phyloP scores from a whole-genome alignment of 2,888 invertebrate species.

The Microctonus brassicae region DNA sequence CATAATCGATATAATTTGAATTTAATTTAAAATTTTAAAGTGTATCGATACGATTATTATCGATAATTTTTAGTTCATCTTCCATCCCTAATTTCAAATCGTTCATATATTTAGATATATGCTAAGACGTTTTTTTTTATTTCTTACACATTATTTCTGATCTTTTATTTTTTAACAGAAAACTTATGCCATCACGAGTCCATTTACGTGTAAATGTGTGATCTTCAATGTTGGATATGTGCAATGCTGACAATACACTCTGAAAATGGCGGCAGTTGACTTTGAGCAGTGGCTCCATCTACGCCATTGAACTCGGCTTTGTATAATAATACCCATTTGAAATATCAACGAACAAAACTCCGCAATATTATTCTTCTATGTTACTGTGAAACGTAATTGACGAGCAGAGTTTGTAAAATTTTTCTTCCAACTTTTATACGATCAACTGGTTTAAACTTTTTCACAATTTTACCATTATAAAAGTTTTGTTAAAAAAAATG shows the following conservation, averaged over 20 bases:
- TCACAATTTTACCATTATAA: not conserved
- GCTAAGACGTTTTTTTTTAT: slow-evolving; percentile 10
- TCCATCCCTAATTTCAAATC: too few species aligned
- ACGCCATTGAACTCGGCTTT: slow-evolving; percentile 28
- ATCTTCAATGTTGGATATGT: slow-evolving; percentile 30
- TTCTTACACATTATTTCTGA: not conserved
- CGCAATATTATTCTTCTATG: not conserved
- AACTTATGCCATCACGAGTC: slow-evolving; percentile 39
- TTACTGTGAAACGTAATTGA: slow-evolving; percentile 29
- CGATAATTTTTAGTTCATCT: too few species aligned
- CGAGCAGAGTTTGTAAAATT: not conserved
- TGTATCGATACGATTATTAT: too few species aligned
- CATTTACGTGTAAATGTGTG: too few species aligned
- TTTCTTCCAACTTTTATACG: not conserved
- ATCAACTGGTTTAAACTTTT: not conserved
- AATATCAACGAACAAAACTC: slow-evolving; percentile 40
- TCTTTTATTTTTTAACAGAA: slow-evolving; percentile 26
- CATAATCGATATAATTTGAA: too few species aligned
- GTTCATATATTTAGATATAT: not conserved
- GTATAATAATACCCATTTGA: slow-evolving; percentile 36
- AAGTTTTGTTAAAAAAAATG: not conserved
- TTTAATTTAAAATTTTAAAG: too few species aligned
- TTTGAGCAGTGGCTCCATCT: slow-evolving; percentile 37
- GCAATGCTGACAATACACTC: slow-evolving; percentile 38
- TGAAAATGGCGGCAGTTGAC: slow-evolving; percentile 38